Conservation (phyloP, 23 tunicate species). For the Aplidium turbinatum region DNA sequence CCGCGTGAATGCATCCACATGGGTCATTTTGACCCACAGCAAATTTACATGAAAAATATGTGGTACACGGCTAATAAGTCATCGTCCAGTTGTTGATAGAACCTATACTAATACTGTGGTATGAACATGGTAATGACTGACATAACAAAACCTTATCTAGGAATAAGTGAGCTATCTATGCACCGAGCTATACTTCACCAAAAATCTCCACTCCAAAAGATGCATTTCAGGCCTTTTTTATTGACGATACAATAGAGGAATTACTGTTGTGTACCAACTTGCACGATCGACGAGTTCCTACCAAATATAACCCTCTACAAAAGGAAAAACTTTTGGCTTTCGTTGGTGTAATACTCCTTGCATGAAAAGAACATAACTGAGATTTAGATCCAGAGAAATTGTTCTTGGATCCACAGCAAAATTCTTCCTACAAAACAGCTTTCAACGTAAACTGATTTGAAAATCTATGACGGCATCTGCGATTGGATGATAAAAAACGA, state of each 20-base stretch:
- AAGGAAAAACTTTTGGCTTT: constrained; percentile 34
- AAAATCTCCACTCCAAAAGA: constrained; percentile 31
- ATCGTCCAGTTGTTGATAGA: too few relatives aligned
- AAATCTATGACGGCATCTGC: constrained; percentile 35
- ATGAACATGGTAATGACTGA: too few relatives aligned
- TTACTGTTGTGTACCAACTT: constrained; percentile 32
- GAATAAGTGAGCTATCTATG: too few relatives aligned
- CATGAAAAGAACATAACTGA: constrained; percentile 38
- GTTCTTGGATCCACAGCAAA: constrained; percentile 22
- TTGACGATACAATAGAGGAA: constrained; percentile 33
- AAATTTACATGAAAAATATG: too few relatives aligned
- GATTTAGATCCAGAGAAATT: constrained; percentile 21
- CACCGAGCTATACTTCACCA: too few relatives aligned
- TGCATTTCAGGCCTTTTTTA: constrained; percentile 33
- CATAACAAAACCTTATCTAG: too few relatives aligned
- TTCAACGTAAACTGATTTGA: constrained; percentile 30
- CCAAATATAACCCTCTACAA: constrained; percentile 20
- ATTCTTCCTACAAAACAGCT: constrained; percentile 25
- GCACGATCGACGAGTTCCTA: constrained; percentile 27
- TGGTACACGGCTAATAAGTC: too few relatives aligned
- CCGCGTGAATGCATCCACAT: too few relatives aligned
- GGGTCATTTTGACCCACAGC: too few relatives aligned
- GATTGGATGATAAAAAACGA: constrained; percentile 37
- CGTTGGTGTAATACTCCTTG: constrained; percentile 28
- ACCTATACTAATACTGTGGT: too few relatives aligned